A percentile compares a stretch with the other conserved stretches of the same genome.
Evolutionary conservation across 2,888 invertebrate genomes (phyloP).

Genomic region (Empis livida): DNA sequence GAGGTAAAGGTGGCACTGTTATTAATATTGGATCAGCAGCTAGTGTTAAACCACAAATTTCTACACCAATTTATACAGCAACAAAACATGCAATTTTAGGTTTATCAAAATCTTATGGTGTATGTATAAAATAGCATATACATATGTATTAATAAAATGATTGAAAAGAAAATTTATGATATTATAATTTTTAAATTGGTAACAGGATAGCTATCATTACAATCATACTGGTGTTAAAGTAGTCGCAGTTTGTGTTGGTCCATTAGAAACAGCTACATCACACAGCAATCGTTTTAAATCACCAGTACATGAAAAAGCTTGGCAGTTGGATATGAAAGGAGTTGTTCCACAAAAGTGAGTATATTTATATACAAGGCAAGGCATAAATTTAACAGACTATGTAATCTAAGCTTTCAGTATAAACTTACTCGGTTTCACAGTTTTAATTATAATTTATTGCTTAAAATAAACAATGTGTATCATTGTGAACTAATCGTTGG

Average conservation of each 20-base stretch:
- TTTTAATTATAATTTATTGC: too few species aligned
- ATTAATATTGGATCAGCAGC: constrained; percentile 64
- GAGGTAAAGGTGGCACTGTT: constrained; percentile 61
- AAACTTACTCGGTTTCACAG: too few species aligned
- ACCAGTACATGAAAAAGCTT: constrained; percentile 57
- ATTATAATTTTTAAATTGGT: not conserved
- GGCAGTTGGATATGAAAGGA: constrained; percentile 54
- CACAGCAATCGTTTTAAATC: constrained; percentile 58
- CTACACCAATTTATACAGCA: constrained; percentile 63
- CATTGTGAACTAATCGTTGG: too few species aligned
- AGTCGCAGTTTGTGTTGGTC: constrained; percentile 55
- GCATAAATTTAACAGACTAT: too few species aligned
- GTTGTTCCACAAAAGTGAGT: constrained; percentile 49
- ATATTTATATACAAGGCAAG: not conserved
- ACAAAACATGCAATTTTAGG: constrained; percentile 65
- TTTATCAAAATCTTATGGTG: constrained; percentile 59
- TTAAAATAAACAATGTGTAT: too few species aligned
- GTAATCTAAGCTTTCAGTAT: too few species aligned
- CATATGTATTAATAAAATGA: not conserved
- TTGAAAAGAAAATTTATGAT: not conserved
- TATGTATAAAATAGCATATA: constrained; percentile 35
- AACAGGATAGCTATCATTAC: constrained; percentile 58
- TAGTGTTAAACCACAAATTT: constrained; percentile 53
- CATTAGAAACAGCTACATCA: constrained; percentile 53
- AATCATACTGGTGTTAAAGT: constrained; percentile 57